Conservation (phyloP, 2,888 invertebrate genomes). For the Ectemnius cavifrons region DNA sequence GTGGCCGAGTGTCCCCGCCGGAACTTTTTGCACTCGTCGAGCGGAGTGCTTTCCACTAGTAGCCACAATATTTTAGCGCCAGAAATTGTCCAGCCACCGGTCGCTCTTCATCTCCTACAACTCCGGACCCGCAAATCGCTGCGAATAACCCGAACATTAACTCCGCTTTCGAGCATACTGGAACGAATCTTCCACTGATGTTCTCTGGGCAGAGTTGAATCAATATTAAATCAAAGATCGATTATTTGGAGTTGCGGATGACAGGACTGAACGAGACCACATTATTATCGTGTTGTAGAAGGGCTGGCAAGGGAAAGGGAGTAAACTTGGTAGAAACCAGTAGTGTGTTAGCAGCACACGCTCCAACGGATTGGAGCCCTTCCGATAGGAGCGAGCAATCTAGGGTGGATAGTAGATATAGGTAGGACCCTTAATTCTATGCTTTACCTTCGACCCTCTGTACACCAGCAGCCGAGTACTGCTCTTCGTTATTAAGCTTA, state of each 20-base stretch:
- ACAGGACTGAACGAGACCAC: conserved; percentile 39
- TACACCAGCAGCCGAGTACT: conserved; percentile 2
- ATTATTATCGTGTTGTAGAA: conserved; percentile 51
- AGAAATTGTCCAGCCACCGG: too few species aligned
- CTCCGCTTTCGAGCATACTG: too few species aligned
- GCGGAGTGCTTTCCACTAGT: conserved; percentile 1
- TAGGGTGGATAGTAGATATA: conserved; percentile 53
- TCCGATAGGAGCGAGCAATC: conserved; percentile 59
- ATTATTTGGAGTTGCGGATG: neutral
- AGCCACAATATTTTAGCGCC: too few species aligned
- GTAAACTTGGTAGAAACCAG: conserved; percentile 24
- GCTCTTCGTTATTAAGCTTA: conserved; percentile 8
- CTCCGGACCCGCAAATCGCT: too few species aligned
- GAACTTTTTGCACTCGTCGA: conserved; percentile 5
- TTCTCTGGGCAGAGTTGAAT: too few species aligned
- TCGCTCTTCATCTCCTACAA: too few species aligned
- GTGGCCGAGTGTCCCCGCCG: neutral
- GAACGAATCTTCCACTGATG: too few species aligned
- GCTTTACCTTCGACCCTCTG: conserved; percentile 20
- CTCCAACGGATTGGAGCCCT: conserved; percentile 10
- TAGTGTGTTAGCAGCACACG: conserved; percentile 23
- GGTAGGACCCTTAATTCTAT: conserved; percentile 1
- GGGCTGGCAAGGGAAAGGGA: conserved; percentile 26
- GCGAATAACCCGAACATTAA: too few species aligned
- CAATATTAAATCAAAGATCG: too few species aligned